Conservation (phyloP, 2,113 vertebrate genomes). For the Pleuronectes platessa region DNA sequence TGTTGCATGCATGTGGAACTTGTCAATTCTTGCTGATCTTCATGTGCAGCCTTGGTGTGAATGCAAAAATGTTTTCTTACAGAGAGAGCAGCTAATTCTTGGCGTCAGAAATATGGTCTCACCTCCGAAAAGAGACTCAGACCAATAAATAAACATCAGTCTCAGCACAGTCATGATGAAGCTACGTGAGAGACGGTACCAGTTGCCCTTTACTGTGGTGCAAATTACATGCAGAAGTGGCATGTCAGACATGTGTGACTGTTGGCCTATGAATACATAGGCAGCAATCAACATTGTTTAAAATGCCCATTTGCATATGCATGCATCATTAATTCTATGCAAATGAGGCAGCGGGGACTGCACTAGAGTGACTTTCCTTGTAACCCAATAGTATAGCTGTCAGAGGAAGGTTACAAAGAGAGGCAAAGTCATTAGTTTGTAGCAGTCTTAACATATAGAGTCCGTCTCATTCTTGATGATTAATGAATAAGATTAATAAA, state of each 20-base stretch:
- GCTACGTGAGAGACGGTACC: constrained; percentile 50
- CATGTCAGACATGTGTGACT: constrained; percentile 83
- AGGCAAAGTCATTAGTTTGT: constrained; percentile 75
- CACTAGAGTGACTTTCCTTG: constrained; percentile 75
- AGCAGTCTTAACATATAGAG: constrained; percentile 58
- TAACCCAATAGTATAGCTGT: constrained; percentile 79
- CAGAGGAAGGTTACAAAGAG: constrained; percentile 77
- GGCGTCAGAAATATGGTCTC: constrained; percentile 18
- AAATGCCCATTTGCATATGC: constrained; percentile 84
- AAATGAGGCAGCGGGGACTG: constrained; percentile 75
- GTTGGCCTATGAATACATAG: constrained; percentile 84
- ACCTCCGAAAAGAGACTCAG: constrained; percentile 31
- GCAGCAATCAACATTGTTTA: constrained; percentile 83
- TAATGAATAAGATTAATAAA: constrained; percentile 60
- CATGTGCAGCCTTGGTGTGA: constrained; percentile 2
- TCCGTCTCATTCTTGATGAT: constrained; percentile 55
- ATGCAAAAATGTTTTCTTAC: constrained; percentile 7
- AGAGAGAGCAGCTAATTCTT: constrained; percentile 5
- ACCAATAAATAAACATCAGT: constrained; percentile 58
- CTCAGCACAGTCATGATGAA: constrained; percentile 61
- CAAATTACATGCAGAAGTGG: constrained; percentile 80
- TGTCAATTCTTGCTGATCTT: background rate
- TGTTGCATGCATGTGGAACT: constrained; percentile 8
- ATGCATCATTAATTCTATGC: constrained; percentile 84
- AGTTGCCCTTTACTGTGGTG: constrained; percentile 77